A percentile compares a stretch with the other conserved stretches of the same genome.
Evolutionary conservation across 2,113 vertebrate species (phyloP).

Genomic region (Ardeotis arabs): DNA sequence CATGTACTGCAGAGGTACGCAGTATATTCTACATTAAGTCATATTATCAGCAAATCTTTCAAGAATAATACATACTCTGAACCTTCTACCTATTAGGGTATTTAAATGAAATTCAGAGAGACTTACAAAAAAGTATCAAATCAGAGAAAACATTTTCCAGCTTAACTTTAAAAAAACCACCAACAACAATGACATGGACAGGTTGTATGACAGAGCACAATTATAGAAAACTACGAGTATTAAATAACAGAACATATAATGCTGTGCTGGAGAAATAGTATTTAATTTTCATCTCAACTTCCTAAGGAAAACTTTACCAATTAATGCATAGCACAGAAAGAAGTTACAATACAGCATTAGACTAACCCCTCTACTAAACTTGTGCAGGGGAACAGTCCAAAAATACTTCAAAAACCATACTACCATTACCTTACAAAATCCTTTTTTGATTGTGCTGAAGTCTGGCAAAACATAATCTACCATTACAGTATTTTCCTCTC

Average conservation of each 20-base stretch:
- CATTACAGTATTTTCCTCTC: conserved; percentile 92
- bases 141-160: neutral
- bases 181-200: neutral
- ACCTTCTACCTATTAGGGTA: neutral
- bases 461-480: conserved; percentile 97
- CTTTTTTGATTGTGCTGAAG: conserved; percentile 98
- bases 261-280: neutral
- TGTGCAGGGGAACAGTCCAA: neutral
- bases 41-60: neutral
- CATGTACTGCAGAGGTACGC: neutral
- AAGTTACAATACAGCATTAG: neutral
- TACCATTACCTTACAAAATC: conserved; percentile 92
- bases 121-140: neutral
- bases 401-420: neutral
- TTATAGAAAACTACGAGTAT: neutral
- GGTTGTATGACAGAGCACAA: neutral
- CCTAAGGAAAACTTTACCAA: neutral
- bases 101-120: neutral
- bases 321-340: neutral
- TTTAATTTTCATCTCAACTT: neutral
- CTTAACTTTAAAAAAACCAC: neutral
- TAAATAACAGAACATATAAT: neutral
- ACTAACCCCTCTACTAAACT: neutral
- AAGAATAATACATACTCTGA: neutral
- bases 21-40: neutral